Evolutionary conservation across 2,888 invertebrate genomes (phyloP).

Genomic region (Allacma fusca): DNA sequence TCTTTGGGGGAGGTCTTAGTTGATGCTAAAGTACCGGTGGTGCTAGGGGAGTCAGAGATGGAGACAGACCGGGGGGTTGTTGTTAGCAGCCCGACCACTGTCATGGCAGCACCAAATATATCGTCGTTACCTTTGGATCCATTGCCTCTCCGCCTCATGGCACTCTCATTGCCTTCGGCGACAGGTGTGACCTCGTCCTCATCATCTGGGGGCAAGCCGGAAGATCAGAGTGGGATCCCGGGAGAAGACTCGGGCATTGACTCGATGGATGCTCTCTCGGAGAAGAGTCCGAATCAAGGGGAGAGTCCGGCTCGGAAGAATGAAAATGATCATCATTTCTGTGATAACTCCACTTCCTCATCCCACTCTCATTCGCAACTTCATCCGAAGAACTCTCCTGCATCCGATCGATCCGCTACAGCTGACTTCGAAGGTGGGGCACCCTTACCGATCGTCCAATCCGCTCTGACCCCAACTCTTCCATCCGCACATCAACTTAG

Average conservation of each 20-base stretch:
- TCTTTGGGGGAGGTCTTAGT: background rate
- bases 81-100: constrained; percentile 14
- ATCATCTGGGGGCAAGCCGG: constrained; percentile 37
- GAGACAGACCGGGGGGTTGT: constrained; percentile 22
- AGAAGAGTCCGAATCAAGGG: constrained; percentile 89
- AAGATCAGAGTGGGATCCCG: constrained; percentile 65
- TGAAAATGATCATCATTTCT: constrained; percentile 62
- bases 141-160: constrained; percentile 27
- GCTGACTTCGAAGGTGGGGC: constrained; percentile 14
- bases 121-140: constrained; percentile 19
- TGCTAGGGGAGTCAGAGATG: constrained; percentile 29
- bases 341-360: constrained; percentile 44
- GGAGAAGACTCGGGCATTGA: constrained; percentile 92
- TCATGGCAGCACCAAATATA: constrained; percentile 41
- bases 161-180: constrained; percentile 28
- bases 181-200: background rate
- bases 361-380: constrained; percentile 30
- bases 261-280: constrained; percentile 92
- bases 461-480: background rate
- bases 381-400: constrained; percentile 31
- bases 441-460: background rate
- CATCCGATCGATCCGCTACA: constrained; percentile 22
- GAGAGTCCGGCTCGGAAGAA: constrained; percentile 69
- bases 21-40: constrained; percentile 9
- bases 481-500: background rate